Percentiles rank a stretch among this genome's conserved stretches.
These are phyloP conservation scores for Oscheius sp. DNA, from an alignment of 2,888 invertebrate species.

Conservation along the genomic window DNA sequence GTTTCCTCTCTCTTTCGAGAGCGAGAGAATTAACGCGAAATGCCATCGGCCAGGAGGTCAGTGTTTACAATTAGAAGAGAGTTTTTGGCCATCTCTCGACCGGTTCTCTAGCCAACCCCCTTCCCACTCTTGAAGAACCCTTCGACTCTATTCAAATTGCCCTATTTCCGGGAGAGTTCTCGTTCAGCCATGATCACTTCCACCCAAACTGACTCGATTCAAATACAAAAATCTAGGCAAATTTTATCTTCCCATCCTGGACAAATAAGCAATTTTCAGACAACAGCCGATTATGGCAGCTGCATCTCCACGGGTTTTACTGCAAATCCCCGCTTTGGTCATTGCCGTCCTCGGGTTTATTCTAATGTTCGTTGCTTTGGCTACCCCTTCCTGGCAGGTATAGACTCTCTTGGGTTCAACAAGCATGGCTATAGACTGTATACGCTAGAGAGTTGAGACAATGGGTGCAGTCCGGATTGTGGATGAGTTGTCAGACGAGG, in stretches of 20 bases:
- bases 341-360: conserved; percentile 60
- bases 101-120: neutral
- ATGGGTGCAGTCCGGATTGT: conserved; percentile 68
- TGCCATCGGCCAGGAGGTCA: no score
- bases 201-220: conserved; percentile 6
- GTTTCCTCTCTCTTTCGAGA: no score
- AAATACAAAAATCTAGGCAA: no score
- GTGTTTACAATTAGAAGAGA: no score
- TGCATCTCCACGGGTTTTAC: conserved; percentile 19
- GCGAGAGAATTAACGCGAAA: no score
- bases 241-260: neutral
- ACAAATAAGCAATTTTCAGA: neutral
- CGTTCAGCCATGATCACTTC: conserved; percentile 4
- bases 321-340: conserved; percentile 54
- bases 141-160: neutral
- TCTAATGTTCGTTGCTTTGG: conserved; percentile 54
- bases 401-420: neutral
- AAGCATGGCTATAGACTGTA: conserved; percentile 32
- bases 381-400: conserved; percentile 62
- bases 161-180: neutral
- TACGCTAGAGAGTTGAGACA: conserved; percentile 65
- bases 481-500: conserved; percentile 67
- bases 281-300: neutral
- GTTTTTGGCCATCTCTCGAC: neutral
- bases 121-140: neutral